Percentiles rank a stretch among this genome's conserved stretches.
Conservation (phyloP, 2,888 invertebrate species). For the Melanostoma scalare region DNA sequence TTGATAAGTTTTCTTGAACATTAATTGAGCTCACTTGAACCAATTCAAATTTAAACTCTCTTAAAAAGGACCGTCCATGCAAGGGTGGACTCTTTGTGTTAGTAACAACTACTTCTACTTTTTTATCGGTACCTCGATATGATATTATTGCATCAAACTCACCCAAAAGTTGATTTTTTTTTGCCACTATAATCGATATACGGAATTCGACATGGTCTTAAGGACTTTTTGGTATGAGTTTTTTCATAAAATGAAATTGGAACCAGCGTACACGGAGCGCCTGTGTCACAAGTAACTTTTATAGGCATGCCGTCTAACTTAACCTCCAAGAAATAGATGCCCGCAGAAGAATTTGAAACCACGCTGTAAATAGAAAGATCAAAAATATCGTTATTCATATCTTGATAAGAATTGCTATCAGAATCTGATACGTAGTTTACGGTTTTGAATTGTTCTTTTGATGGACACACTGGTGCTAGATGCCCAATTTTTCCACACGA, state of each 20-base stretch:
- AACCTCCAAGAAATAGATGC: conserved; percentile 27
- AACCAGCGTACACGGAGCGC: too few species aligned
- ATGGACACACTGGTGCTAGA: conserved; percentile 44
- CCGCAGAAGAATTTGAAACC: conserved; percentile 19
- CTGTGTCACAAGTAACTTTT: conserved; percentile 48
- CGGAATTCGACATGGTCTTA: too few species aligned
- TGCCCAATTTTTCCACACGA: too few species aligned
- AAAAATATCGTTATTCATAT: conserved; percentile 16
- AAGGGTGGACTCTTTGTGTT: conserved; percentile 24
- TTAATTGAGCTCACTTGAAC: conserved; percentile 42
- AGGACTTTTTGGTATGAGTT: conserved; percentile 9
- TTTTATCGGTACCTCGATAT: conserved; percentile 24
- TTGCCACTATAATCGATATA: too few species aligned
- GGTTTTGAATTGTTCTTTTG: conserved; percentile 37
- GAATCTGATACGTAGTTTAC: conserved; percentile 63
- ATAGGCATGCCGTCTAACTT: conserved; percentile 34
- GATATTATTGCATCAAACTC: conserved; percentile 36
- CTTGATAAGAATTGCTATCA: conserved; percentile 13
- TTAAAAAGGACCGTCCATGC: conserved; percentile 24
- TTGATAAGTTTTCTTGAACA: conserved; percentile 16
- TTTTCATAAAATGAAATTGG: conserved; percentile 46
- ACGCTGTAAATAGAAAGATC: conserved; percentile 39
- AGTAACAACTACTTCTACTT: conserved; percentile 24
- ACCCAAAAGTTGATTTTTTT: too few species aligned
- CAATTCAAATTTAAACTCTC: conserved; percentile 49